phyloP scores from a whole-genome alignment of 1,140 invertebrate genomes.

The Samia ricini region DNA sequence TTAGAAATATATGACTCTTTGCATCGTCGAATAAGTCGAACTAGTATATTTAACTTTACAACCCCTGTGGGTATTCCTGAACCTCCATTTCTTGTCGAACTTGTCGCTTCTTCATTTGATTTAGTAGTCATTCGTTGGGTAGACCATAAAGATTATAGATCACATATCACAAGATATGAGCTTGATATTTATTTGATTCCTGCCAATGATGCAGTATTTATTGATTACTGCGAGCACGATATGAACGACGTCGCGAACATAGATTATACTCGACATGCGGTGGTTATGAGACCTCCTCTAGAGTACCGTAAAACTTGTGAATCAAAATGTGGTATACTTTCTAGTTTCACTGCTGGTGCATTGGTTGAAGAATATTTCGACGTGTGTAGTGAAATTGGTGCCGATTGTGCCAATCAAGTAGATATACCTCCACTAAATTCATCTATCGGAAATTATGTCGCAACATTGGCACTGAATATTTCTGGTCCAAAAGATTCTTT shows the following conservation, averaged over 20 bases:
- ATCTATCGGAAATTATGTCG: slow-evolving; percentile 36
- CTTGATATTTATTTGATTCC: slow-evolving; percentile 55
- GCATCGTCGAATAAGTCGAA: slow-evolving; percentile 38
- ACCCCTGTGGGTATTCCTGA: slow-evolving; percentile 58
- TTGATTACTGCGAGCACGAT: slow-evolving; percentile 43
- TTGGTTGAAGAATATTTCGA: slow-evolving; percentile 63
- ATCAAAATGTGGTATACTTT: slow-evolving; percentile 58
- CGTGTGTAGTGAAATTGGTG: slow-evolving; percentile 37
- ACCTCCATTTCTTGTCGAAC: slow-evolving; percentile 58
- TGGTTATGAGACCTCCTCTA: slow-evolving; percentile 55
- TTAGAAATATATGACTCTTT: slow-evolving; percentile 54
- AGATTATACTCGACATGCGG: slow-evolving; percentile 52
- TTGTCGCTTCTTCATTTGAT: slow-evolving; percentile 47
- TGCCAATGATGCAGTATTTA: slow-evolving; percentile 24
- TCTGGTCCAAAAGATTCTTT: slow-evolving; percentile 35
- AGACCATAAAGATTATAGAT: slow-evolving; percentile 52
- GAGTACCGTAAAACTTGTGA: slow-evolving; percentile 60
- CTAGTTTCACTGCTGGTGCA: slow-evolving; percentile 44
- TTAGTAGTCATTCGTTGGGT: slow-evolving; percentile 55
- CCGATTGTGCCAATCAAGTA: slow-evolving; percentile 35
- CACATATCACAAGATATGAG: slow-evolving; percentile 51
- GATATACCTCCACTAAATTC: slow-evolving; percentile 33
- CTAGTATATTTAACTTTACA: slow-evolving; percentile 50
- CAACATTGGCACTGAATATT: slow-evolving; percentile 43
- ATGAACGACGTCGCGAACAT: slow-evolving; percentile 36